Base-by-base conservation (phyloP, 2,113 vertebrate genomes). In the Passer montanus region DNA sequence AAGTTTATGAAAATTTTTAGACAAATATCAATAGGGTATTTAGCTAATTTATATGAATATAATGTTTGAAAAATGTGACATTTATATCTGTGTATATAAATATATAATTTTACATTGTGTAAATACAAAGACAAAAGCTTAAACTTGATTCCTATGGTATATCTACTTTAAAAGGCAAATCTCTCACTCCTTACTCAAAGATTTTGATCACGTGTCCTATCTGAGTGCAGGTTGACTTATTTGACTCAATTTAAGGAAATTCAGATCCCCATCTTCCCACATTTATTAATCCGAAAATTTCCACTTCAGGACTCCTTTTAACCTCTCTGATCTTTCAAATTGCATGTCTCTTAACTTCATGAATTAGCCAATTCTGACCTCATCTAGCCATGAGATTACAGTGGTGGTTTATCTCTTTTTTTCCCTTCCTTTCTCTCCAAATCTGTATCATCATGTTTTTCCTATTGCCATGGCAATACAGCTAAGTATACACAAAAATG, bases 391-490 rank as follows among this genome's bases (percentile, higher is more conserved):
- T 74, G 84, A 84, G 77, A 70, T 39, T 89, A 87, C 59, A 86
- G 83, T 17, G 17, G 64, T 20, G 64, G 78, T 94, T 94, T 84
- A 56, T 83, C 44, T 81, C 60, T 77, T 85, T 87, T 84, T 74
- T 74, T 9, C 58, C 72, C 35, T 94, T 60, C 50, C 59, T 82
- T 93, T 94, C 87, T 76, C 66, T 92, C 64, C 62, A 91, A 91
- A 84, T 91, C 95, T 91, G 87, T 84, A 89, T 92, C 94, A 89
- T 90, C 78, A 33, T 93, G 93, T 97, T 98, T 95, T 69, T 83
- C 63, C 90, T 74, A 92, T 97, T 66, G 84, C 97, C 97, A 97
- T 97, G 97, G 97, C 74, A 92, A 98, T 96, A 37, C 59, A 69
- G 93, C 87, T 78, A 43, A 87, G 87, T 79, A 93, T 83, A 84